Evolutionary conservation across 2,888 invertebrate species (phyloP), one percentile per base, ranked within the genome.

Genomic region (Morpho achilles): DNA sequence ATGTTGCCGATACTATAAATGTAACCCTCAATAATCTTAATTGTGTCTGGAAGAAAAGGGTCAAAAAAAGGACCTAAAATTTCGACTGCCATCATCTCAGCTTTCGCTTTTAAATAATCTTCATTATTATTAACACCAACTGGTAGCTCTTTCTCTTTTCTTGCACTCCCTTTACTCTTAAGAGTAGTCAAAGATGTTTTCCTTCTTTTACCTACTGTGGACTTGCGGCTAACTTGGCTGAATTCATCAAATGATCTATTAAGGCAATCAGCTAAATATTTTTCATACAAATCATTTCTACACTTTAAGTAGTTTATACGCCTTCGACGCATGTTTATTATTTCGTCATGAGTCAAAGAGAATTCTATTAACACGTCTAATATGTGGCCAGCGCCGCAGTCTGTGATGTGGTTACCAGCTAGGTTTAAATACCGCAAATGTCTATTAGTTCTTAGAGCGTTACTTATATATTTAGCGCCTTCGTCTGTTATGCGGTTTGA

Each of bases 361-460:
- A 80, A 84, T 64, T 80, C 76, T 58, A 60, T 70, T 56, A 84
- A 67, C n/a, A 65, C 56, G 10, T 70, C 61, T 6, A 85, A 69
- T 62, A 85, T 74, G 56, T 62, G 59, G 16, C 62, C 50, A 7
- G 77, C 80, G 9, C 84, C 85, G 7, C 67, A 68, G 56, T 83
- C 82, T 45, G 66, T 58, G 10, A 84, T 77, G 58, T 60, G 74
- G 69, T 86, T 85, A 59, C 73, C 77, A 2, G 84, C 73, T 59
- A 84, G 62, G 71, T 82, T 84, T 56, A 84, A 77, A 74, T 80
- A 82, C 61, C 78, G 71, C 72, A 87, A 76, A 68, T 68, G 68
- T 66, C 84, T 78, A 73, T 86, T 86, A 58, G 62, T 75, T 69
- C 79, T 75, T 42, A 84, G 67, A 63, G 77, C 76, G 63, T 69